Conservation (phyloP, 2,888 invertebrate genomes). For the Cheilosia variabilis region DNA sequence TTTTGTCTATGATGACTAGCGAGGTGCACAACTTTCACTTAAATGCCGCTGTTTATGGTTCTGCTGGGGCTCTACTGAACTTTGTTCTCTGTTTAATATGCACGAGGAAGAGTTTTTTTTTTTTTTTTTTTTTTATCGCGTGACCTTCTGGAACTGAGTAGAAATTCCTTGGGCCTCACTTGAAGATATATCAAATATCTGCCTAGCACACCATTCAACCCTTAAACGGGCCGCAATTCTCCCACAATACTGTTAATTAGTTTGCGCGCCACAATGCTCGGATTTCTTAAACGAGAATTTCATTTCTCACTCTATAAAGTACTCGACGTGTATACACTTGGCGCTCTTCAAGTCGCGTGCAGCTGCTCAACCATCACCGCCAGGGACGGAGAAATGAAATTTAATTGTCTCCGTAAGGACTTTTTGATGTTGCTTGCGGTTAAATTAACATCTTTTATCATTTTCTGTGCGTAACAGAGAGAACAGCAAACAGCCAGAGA, state of each 20-base stretch:
- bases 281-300: conserved; percentile 52
- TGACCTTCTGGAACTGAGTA: neutral
- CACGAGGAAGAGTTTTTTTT: neutral
- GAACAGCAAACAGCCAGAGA: conserved; percentile 26
- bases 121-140: neutral
- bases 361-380: conserved; percentile 68
- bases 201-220: neutral
- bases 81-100: conserved; percentile 30
- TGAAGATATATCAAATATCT: neutral
- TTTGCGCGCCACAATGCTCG: conserved; percentile 53
- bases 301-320: conserved; percentile 24
- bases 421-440: conserved; percentile 48
- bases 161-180: neutral
- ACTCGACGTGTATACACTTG: conserved; percentile 32
- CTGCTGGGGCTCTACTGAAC: conserved; percentile 7
- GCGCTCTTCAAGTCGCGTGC: conserved; percentile 70
- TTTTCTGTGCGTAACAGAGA: conserved; percentile 10
- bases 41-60: conserved; percentile 36
- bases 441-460: conserved; percentile 71
- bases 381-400: conserved; percentile 50
- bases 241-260: conserved; percentile 50
- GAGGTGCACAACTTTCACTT: conserved; percentile 69
- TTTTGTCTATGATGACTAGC: neutral
- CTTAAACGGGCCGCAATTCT: neutral
- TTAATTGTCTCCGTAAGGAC: conserved; percentile 63